Base-by-base conservation (phyloP, 2,888 invertebrate genomes). In the Amphipyra berbera region DNA sequence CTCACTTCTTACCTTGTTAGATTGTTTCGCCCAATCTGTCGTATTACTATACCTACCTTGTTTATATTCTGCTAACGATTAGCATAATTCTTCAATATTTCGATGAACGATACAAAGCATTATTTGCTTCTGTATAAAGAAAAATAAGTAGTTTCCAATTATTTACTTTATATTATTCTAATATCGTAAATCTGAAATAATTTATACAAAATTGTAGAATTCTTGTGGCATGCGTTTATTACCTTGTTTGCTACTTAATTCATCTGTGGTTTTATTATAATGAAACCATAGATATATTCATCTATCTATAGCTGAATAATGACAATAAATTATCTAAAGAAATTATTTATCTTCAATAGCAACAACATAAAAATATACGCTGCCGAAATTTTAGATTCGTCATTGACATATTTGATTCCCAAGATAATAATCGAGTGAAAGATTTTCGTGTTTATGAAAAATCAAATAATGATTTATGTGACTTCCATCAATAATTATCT, bases 51-150 rank as follows among this genome's bases (percentile, higher is more conserved):
- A 60, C 47, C 50, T 68, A 79, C 76, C 84, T 82, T 81, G 80
- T 86, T 84, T 85, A 83, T 79, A 84, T 84, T 87, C 82, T 71
- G 66, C 71, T 33, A 62, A 70, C 71, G 68, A 88, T 89, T 87
- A 83, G 82, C 89, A 89, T 89, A 90, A 89, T 89, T 88, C 82
- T 72, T 79, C 82, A 77, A 85, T 88, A 83, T 86, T 85, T 76
- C 59, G 58, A 68, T 74, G 59, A 68, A 59, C 70, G 47, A 73
- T 68, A 72, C 60, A 49, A 14, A 70, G 56, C 73, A 74, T 66
- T 69, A 78, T 61, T 56, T 54, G 41, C 68, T 38, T 37, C 50
- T 59, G 67, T 61, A 49, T 33, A 60, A 58, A 56, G 52, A 40
- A 64, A 58, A 68, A 58, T 42, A 47, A 60, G 41, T 60, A 42